Evolutionary conservation across 2,888 invertebrate genomes (phyloP).

Genomic region (Machimus atricapillus): DNA sequence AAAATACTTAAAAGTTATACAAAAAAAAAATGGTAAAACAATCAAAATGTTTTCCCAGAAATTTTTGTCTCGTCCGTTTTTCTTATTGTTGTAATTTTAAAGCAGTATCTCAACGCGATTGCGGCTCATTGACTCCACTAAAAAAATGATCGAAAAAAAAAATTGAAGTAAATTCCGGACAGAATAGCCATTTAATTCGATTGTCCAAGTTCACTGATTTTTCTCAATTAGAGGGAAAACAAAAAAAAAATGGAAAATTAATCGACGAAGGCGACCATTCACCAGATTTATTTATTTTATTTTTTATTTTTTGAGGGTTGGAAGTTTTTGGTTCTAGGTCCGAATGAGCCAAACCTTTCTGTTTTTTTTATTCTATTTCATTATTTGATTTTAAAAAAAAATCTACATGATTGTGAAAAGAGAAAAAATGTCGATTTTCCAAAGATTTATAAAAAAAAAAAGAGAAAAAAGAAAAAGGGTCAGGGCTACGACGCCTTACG

Average conservation of each 20-base stretch:
- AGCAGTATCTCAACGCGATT: neutral
- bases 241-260: too few relatives aligned
- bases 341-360: too few relatives aligned
- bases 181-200: neutral
- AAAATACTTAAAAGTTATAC: neutral
- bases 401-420: neutral
- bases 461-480: neutral
- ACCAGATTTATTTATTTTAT: too few relatives aligned
- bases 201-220: constrained; percentile 19
- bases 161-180: neutral
- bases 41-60: neutral
- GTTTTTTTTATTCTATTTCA: too few relatives aligned
- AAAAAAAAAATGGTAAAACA: neutral
- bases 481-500: neutral
- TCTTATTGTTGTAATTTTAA: neutral
- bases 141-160: neutral
- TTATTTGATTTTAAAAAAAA: too few relatives aligned
- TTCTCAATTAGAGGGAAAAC: neutral
- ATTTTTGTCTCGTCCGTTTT: neutral
- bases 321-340: neutral
- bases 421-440: neutral
- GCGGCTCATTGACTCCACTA: neutral
- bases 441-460: too few relatives aligned
- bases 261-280: neutral
- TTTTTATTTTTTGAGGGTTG: neutral